Evolutionary conservation across 1,140 invertebrate species (phyloP), one percentile per base, ranked within the genome.

Genomic region (Ceratina calcarata): DNA sequence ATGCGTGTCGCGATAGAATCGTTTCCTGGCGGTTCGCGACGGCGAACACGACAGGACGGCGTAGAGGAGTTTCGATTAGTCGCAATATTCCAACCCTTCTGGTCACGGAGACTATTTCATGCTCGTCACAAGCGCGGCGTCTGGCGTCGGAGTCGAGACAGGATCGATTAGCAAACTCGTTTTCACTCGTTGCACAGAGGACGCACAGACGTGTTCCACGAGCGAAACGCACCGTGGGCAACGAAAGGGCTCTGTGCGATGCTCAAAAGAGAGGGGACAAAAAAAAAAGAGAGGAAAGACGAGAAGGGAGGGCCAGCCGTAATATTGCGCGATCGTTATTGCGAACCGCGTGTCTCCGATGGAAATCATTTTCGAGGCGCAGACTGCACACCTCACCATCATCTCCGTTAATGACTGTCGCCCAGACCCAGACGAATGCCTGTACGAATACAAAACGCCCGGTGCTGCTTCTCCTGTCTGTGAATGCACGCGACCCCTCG

Each of bases 371-470:
- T 88, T 79, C 77, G 81, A 82, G 81, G 67, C 83, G 78, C 73
- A 84, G 83, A 83, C 80, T 80, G 69, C 66, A 73, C 86, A 71
- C 57, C 69, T 71, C 84, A 84, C 75, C 84, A 80, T 89, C 86
- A 89, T 87, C 76, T 79, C 68, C 82, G 79, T 84, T 89, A 89
- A 89, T 89, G 87, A 89, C 85, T 89, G 77, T 76, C 70, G 60
- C 74, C 65, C 65, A 66, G 64, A 75, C 71, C 20, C 51, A 69
- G 49, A 58, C 68, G 71, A 62, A 83, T 71, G 77, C 18, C 24
- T 57, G 49, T 27, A 18, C 62, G 58, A 32, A 51, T 13, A 72
- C 69, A 72, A 72, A 78, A 78, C 60, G 22, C n/a, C 4, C 55
- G 55, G 55, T 18, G 4, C 13, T 10, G 53, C 24, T 15, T 45